Evolutionary conservation across 2,797 vertebrate genomes (phyloP).

Genomic region (Threskiornis aethiopicus): DNA sequence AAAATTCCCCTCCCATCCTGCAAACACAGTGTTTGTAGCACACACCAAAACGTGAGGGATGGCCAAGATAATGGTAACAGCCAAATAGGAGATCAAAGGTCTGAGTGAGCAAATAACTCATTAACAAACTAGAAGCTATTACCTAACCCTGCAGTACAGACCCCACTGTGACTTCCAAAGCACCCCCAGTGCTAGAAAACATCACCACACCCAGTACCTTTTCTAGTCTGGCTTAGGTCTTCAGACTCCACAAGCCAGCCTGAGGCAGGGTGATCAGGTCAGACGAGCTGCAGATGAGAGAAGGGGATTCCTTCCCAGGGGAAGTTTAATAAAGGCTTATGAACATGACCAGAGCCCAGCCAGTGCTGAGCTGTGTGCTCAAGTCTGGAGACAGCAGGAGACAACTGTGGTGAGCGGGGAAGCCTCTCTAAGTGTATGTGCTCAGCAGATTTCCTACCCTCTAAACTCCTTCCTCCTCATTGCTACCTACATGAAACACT

Average conservation of each 20-base stretch:
- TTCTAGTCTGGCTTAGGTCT: background rate
- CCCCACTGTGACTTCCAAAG: background rate
- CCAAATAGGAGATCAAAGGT: background rate
- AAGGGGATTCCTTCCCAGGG: background rate
- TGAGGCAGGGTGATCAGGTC: background rate
- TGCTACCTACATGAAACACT: background rate
- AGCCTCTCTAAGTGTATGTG: background rate
- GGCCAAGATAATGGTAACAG: background rate
- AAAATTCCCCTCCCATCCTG: background rate
- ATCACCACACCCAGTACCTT: background rate
- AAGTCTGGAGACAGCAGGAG: background rate
- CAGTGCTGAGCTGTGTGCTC: background rate
- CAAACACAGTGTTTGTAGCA: background rate
- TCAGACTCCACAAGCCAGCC: background rate
- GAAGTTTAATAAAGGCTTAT: background rate
- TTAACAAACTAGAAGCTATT: background rate
- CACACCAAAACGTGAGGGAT: background rate
- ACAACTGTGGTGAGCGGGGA: background rate
- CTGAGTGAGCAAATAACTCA: background rate
- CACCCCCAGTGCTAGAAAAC: background rate
- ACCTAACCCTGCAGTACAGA: background rate
- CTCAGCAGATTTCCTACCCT: background rate
- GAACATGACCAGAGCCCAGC: background rate
- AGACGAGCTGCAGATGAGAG: background rate
- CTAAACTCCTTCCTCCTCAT: background rate